Conservation (phyloP, 1,140 invertebrate genomes). For the Glossosoma conforme region DNA sequence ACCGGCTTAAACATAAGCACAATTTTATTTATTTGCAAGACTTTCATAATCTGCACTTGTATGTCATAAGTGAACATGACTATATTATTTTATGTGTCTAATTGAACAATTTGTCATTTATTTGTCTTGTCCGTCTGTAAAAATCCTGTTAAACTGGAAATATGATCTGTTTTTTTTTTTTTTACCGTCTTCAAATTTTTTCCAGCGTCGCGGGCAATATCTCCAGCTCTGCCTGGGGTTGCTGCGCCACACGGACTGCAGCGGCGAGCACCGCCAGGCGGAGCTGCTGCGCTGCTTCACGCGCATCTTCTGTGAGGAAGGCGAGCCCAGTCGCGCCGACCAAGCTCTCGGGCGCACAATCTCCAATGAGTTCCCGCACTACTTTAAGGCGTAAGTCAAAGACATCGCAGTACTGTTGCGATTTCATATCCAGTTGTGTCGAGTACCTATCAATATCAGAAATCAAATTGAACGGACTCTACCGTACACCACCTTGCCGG, state of each 20-base stretch:
- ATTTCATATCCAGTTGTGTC: too few species aligned
- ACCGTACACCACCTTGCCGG: too few species aligned
- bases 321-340: conserved; percentile 63
- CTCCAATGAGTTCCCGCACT: conserved; percentile 77
- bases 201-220: conserved; percentile 66
- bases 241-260: conserved; percentile 70
- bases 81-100: not conserved
- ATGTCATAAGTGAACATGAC: not conserved
- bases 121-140: too few species aligned
- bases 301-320: conserved; percentile 78
- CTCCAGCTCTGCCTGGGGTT: conserved; percentile 71
- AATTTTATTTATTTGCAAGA: too few species aligned
- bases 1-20: too few species aligned
- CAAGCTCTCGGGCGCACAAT: conserved; percentile 73
- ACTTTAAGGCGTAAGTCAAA: conserved; percentile 65
- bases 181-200: conserved; percentile 31
- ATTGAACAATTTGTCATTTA: too few species aligned
- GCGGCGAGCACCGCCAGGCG: conserved; percentile 68
- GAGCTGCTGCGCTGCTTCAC: conserved; percentile 77
- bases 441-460: too few species aligned
- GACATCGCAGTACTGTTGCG: too few species aligned
- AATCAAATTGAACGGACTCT: too few species aligned
- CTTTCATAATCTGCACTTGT: too few species aligned
- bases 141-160: too few species aligned
- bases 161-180: too few species aligned